Conservation (phyloP, 1,140 invertebrate species). For the Phenacoccus solenopsis region DNA sequence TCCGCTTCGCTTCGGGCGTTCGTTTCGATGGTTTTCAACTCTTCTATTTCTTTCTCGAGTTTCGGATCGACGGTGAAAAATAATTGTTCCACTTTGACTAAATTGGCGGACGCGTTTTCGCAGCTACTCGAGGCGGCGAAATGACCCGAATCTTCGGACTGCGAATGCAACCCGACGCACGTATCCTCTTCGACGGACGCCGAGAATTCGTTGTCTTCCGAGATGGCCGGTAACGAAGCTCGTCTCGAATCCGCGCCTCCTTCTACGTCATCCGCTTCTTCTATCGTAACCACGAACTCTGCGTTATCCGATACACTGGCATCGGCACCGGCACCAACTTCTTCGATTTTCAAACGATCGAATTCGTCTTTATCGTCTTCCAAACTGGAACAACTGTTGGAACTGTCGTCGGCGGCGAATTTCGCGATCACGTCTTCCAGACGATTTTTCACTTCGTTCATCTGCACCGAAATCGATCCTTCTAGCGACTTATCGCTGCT, state of each 20-base stretch:
- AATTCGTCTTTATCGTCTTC: not conserved
- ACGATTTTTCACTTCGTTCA: conserved; percentile 27
- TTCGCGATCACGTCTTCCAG: conserved; percentile 25
- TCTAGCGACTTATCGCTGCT: conserved; percentile 16
- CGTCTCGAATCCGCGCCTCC: not conserved
- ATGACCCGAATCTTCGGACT: not conserved
- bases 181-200: not conserved
- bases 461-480: conserved; percentile 20
- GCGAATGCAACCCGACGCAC: not conserved
- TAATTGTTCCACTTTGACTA: conserved; percentile 3
- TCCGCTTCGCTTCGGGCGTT: not conserved
- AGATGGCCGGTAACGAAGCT: not conserved
- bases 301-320: not conserved
- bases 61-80: conserved; percentile 6
- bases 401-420: not conserved
- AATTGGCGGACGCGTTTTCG: not conserved
- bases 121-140: not conserved
- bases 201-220: not conserved
- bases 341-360: not conserved
- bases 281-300: not conserved
- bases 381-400: conserved; percentile 1
- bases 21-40: not conserved
- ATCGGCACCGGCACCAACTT: not conserved
- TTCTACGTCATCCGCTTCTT: not conserved
- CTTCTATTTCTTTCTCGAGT: not conserved